Evolutionary conservation across 2,797 vertebrate species (phyloP).

Genomic region (Eutrigla gurnardus): DNA sequence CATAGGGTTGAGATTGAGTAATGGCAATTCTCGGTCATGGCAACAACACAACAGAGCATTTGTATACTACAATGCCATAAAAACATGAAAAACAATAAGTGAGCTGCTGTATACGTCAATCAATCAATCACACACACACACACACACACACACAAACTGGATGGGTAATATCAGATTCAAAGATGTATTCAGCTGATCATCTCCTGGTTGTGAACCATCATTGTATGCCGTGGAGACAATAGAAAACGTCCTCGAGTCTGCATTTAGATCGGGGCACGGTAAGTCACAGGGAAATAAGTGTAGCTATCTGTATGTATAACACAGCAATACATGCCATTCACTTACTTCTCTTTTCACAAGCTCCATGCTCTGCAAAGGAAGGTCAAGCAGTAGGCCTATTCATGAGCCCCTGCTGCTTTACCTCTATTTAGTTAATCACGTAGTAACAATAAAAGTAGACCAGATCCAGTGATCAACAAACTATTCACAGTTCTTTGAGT

Average conservation of each 20-base stretch:
- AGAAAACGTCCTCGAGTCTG: conserved; percentile 50
- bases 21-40: background rate
- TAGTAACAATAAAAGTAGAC: conserved; percentile 41
- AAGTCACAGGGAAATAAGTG: conserved; percentile 55
- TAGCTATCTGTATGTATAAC: conserved; percentile 70
- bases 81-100: background rate
- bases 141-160: background rate
- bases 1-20: background rate
- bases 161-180: conserved; percentile 25
- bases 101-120: background rate
- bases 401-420: conserved; percentile 63
- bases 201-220: conserved; percentile 48
- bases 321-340: conserved; percentile 72
- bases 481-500: conserved; percentile 27
- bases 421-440: conserved; percentile 52
- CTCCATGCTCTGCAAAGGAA: conserved; percentile 68
- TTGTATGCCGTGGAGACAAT: conserved; percentile 62
- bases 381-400: conserved; percentile 73
- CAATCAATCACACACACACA: background rate
- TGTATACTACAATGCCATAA: background rate
- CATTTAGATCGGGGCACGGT: conserved; percentile 27
- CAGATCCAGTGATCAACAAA: conserved; percentile 28
- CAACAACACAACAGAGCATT: background rate
- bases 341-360: conserved; percentile 71
- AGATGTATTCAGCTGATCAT: conserved; percentile 41